These are phyloP conservation scores for Anniella stebbinsi DNA, from an alignment of 2,797 vertebrate genomes.

Conservation along the genomic window DNA sequence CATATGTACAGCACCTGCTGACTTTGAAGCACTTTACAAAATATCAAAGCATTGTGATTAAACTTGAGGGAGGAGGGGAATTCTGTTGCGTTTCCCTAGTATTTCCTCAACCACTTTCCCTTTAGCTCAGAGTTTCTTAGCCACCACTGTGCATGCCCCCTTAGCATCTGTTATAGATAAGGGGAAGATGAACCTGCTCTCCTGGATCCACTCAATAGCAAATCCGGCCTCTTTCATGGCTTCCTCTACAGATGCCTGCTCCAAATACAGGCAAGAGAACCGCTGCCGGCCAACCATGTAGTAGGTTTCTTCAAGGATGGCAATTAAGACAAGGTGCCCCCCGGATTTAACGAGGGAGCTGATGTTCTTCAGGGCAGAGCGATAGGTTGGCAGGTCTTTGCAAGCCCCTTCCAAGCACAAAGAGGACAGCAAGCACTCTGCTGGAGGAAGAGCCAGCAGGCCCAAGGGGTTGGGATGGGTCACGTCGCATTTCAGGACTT, in stretches of 20 bases:
- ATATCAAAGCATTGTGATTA: background rate
- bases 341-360: slow-evolving; percentile 33
- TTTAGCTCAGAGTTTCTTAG: background rate
- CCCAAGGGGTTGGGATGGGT: slow-evolving; percentile 44
- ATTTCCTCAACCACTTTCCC: background rate
- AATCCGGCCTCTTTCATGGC: slow-evolving; percentile 24
- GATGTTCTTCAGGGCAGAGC: slow-evolving; percentile 6
- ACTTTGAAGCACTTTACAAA: background rate
- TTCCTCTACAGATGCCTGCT: slow-evolving; percentile 27
- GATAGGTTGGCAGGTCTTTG: slow-evolving; percentile 51
- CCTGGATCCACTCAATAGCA: rapidly evolving
- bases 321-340: slow-evolving; percentile 42
- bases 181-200: rapidly evolving
- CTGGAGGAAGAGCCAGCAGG: slow-evolving; percentile 20
- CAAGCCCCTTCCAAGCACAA: slow-evolving; percentile 59
- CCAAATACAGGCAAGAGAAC: background rate
- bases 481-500: slow-evolving; percentile 61
- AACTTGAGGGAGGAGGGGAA: background rate
- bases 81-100: no score
- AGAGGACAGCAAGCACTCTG: slow-evolving; percentile 47
- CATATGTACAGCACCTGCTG: no score
- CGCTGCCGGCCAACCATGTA: slow-evolving; percentile 12
- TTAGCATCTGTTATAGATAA: rapidly evolving
- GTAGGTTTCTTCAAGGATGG: slow-evolving; percentile 33
- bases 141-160: rapidly evolving